These are phyloP conservation scores for Dryadula phaetusa DNA, from an alignment of 2,888 invertebrate species.

Conservation along the genomic window DNA sequence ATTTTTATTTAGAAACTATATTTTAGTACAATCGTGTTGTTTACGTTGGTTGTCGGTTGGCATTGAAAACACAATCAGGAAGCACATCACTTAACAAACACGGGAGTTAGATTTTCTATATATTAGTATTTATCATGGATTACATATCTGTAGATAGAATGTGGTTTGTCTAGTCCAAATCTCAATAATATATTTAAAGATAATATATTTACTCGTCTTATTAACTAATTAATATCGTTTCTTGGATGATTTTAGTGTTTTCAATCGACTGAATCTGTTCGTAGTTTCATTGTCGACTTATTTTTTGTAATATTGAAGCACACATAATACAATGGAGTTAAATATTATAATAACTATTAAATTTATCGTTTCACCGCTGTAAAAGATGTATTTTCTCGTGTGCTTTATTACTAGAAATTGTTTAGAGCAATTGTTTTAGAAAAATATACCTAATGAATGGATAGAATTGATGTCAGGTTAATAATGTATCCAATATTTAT, in stretches of 20 bases:
- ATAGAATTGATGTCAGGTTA: conserved; percentile 53
- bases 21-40: conserved; percentile 14
- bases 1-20: neutral
- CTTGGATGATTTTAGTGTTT: conserved; percentile 57
- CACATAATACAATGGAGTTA: conserved; percentile 40
- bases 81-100: conserved; percentile 73
- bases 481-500: conserved; percentile 48
- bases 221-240: conserved; percentile 56
- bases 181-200: conserved; percentile 75
- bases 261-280: conserved; percentile 38
- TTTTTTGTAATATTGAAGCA: conserved; percentile 42
- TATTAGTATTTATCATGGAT: conserved; percentile 83
- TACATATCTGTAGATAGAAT: conserved; percentile 85
- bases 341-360: conserved; percentile 45
- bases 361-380: conserved; percentile 63
- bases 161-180: conserved; percentile 84
- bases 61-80: conserved; percentile 70
- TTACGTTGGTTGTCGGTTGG: conserved; percentile 55
- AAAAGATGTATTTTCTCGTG: conserved; percentile 50
- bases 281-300: conserved; percentile 29
- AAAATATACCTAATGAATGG: conserved; percentile 49
- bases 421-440: conserved; percentile 49
- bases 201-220: conserved; percentile 74
- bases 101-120: conserved; percentile 79
- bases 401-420: conserved; percentile 59